phyloP scores from a whole-genome alignment of 2,888 invertebrate genomes.

The Selenia dentaria region DNA sequence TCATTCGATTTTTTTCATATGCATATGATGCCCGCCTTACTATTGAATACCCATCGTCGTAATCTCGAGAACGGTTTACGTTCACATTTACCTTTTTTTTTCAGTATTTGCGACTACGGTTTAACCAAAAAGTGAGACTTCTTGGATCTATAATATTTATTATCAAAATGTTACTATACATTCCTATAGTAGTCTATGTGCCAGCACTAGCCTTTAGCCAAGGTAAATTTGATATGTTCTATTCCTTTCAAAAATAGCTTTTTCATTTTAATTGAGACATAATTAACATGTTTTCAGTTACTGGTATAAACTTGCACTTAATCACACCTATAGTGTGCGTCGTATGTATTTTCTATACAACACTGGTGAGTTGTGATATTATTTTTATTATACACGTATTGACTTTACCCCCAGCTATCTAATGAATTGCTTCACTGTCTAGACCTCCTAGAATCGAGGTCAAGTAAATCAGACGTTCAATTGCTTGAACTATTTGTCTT shows the following conservation, averaged over 20 bases:
- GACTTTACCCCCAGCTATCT: slow-evolving; percentile 42
- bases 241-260: background rate
- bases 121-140: slow-evolving; percentile 87
- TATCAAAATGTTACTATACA: slow-evolving; percentile 90
- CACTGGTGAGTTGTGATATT: slow-evolving; percentile 86
- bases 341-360: slow-evolving; percentile 97
- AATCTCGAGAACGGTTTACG: too few species aligned
- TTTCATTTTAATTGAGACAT: background rate
- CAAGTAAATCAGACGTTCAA: slow-evolving; percentile 32
- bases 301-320: slow-evolving; percentile 91
- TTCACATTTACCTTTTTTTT: too few species aligned
- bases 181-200: slow-evolving; percentile 94
- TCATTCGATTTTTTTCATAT: too few species aligned
- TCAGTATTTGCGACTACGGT: slow-evolving; percentile 88
- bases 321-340: slow-evolving; percentile 92
- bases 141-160: slow-evolving; percentile 88
- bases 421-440: slow-evolving; percentile 45
- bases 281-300: too few species aligned
- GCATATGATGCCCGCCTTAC: too few species aligned
- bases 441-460: slow-evolving; percentile 43
- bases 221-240: slow-evolving; percentile 70
- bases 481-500: slow-evolving; percentile 11
- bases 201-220: slow-evolving; percentile 94
- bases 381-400: slow-evolving; percentile 14
- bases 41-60: too few species aligned